phyloP scores from a whole-genome alignment of 2,113 vertebrate genomes.

The Prinia subflava region DNA sequence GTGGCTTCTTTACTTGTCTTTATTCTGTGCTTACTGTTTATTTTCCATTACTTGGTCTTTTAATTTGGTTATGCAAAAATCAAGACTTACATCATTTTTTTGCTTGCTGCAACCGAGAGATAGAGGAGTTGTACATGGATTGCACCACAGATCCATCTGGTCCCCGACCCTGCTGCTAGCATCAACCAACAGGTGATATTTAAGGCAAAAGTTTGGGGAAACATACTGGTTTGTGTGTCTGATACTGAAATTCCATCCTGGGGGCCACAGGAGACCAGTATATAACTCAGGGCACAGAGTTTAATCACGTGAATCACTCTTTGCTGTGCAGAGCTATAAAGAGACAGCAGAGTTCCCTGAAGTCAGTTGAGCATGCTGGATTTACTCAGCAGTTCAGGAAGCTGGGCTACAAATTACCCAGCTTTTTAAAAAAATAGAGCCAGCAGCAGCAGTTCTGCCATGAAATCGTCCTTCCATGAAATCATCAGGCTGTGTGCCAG shows the following conservation, averaged over 20 bases:
- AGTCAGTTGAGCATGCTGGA: background rate
- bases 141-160: background rate
- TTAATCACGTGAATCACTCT: background rate
- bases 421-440: background rate
- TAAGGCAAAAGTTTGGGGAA: background rate
- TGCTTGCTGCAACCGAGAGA: background rate
- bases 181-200: background rate
- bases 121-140: background rate
- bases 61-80: background rate
- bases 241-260: conserved; percentile 27
- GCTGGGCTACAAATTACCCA: background rate
- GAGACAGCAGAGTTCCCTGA: background rate
- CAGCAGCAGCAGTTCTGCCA: background rate
- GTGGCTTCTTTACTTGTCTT: background rate
- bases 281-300: background rate
- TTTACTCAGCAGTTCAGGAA: background rate
- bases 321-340: background rate
- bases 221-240: background rate
- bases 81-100: background rate
- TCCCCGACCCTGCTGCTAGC: background rate
- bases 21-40: background rate
- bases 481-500: background rate
- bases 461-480: background rate
- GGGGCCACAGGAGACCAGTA: background rate
- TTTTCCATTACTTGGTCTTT: background rate